Conservation (phyloP, 1,140 invertebrate genomes). For the Panagrolaimus sp. region DNA sequence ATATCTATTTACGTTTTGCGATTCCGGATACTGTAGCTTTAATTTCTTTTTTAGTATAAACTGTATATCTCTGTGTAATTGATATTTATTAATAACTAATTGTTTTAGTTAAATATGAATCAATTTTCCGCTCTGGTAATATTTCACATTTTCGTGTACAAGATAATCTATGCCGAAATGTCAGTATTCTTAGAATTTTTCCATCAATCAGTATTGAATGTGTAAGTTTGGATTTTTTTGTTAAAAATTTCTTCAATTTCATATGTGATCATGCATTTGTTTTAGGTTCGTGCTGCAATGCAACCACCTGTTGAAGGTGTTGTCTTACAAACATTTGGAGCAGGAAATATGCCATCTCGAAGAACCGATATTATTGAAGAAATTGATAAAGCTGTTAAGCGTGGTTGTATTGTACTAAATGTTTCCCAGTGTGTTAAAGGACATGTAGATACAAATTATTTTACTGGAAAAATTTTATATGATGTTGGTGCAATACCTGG, state of each 20-base stretch:
- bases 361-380: conserved; percentile 73
- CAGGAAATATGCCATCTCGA: conserved; percentile 82
- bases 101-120: conserved; percentile 70
- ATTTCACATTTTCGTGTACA: conserved; percentile 74
- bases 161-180: conserved; percentile 73
- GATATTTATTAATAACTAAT: no score
- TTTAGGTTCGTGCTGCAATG: not conserved
- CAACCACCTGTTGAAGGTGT: conserved; percentile 65
- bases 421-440: conserved; percentile 76
- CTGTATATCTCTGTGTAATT: no score
- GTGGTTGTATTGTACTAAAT: conserved; percentile 83
- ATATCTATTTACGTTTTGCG: no score
- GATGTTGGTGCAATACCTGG: conserved; percentile 76
- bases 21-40: no score
- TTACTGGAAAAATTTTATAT: conserved; percentile 68
- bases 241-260: no score
- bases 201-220: conserved; percentile 77
- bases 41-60: no score
- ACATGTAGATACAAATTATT: conserved; percentile 72
- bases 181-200: conserved; percentile 77
- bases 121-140: conserved; percentile 69
- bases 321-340: conserved; percentile 79
- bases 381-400: conserved; percentile 68
- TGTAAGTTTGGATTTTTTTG: no score
- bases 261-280: no score